These are phyloP conservation scores for Drosophila willistoni DNA, from an alignment of 1,140 invertebrate genomes.

Conservation along the genomic window DNA sequence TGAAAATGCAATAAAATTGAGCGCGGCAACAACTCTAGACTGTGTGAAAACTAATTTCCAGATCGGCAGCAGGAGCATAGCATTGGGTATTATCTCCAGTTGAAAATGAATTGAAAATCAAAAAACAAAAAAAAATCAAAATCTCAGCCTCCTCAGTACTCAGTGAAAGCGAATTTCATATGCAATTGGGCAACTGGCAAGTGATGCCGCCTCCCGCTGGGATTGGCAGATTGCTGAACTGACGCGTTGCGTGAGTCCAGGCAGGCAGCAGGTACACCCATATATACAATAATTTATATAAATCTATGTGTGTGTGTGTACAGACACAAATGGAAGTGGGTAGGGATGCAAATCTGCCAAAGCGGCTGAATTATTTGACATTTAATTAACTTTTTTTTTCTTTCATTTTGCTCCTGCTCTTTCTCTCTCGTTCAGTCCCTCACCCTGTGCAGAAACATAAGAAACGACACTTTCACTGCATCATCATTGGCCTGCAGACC, in stretches of 20 bases:
- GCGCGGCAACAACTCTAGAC: conserved; percentile 46
- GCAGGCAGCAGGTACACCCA: neutral
- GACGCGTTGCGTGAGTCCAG: conserved; percentile 65
- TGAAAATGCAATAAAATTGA: conserved; percentile 67
- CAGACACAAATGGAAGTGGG: conserved; percentile 5
- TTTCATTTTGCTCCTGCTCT: neutral
- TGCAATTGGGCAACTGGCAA: conserved; percentile 35
- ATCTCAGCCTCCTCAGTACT: neutral
- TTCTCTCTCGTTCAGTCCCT: conserved; percentile 1
- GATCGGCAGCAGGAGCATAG: conserved; percentile 44
- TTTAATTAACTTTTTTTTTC: conserved; percentile 70
- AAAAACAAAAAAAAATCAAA: neutral
- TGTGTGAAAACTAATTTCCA: conserved; percentile 75
- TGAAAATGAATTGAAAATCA: neutral
- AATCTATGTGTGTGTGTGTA: neutral
- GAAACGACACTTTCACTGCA: conserved; percentile 80
- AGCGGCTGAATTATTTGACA: conserved; percentile 76
- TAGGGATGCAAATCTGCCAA: conserved; percentile 60
- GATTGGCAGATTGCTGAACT: conserved; percentile 13
- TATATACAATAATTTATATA: neutral
- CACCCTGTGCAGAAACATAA: conserved; percentile 53
- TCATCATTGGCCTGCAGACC: conserved; percentile 31
- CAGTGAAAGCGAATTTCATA: conserved; percentile 76
- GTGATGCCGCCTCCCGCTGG: conserved; percentile 12
- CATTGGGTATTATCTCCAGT: conserved; percentile 23